Evolutionary conservation across 1,140 invertebrate species (phyloP), one percentile per base, ranked within the genome.

Genomic region (Pachyrhynchus sulphureomaculatus): DNA sequence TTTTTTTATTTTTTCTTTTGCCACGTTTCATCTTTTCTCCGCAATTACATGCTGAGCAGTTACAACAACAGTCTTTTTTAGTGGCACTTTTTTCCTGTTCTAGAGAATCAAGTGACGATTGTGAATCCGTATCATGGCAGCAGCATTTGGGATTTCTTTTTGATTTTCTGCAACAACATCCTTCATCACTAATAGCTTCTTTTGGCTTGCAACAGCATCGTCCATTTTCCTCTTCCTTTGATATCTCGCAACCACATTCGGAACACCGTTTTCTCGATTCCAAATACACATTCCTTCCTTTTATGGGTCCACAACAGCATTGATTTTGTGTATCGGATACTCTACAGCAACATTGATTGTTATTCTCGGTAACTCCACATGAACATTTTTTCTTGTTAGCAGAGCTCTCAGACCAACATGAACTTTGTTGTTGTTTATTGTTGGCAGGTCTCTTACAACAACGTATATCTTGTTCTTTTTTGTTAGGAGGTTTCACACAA

Each of bases 21-120:
- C 4, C 15, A 2, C n/a, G 9, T 4, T 44, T 44, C 3, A 20
- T 44, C 21, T 44, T 44, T 36, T 18, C 33, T 18, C 13, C 0
- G 26, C 45, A 26, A 36, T 51, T 51, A 48, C 45, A 33, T 15
- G 6, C 23, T 6, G 45, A 48, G 24, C 45, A 32, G n/a, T 29
- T 42, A 18, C 54, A 45, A 34, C n/a, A 2, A 26, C 54, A 56
- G 5, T 45, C 12, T n/a, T 57, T 34, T 15, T 8, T 12, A 29
- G 26, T 45, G 26, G 15, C 24, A 21, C 37, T 5, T n/a, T 15
- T 39, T 39, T 39, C n/a, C 6, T n/a, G 10, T 26, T 9, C 13
- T 23, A n/a, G 2, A 12, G 17, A 37, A 8, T 12, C n/a, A 2
- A 39, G 34, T 36, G 18, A 15, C 8, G 13, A 23, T 24, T n/a